Conservation (phyloP, 2,113 vertebrate genomes). For the Rhombomys opimus region DNA sequence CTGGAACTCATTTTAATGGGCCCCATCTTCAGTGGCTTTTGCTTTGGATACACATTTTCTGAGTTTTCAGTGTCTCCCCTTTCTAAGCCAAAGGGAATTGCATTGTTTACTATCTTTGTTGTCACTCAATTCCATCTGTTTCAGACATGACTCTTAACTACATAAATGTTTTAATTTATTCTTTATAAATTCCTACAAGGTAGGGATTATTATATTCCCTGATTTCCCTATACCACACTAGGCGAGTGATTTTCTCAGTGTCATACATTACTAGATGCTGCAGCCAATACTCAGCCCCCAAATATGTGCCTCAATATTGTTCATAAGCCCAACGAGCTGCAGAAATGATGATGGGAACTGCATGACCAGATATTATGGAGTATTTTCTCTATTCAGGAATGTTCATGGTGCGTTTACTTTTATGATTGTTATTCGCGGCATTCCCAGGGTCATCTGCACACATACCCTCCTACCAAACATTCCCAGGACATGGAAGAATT, state of each 20-base stretch:
- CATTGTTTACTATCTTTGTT: background rate
- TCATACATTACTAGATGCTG: background rate
- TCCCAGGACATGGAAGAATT: slow-evolving; percentile 29
- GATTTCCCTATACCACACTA: background rate
- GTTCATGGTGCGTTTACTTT: slow-evolving; percentile 30
- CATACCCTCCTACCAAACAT: background rate
- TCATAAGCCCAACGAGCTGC: background rate
- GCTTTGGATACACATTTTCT: background rate
- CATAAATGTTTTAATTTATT: background rate
- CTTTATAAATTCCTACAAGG: background rate
- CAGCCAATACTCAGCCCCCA: background rate
- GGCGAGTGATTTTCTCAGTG: background rate
- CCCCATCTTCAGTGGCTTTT: background rate
- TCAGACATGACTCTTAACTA: background rate
- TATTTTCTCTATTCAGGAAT: slow-evolving; percentile 8
- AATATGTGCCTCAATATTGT: background rate
- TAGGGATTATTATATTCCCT: background rate
- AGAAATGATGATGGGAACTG: background rate
- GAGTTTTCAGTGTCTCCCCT: background rate
- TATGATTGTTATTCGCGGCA: background rate
- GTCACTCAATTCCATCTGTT: background rate
- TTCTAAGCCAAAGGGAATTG: background rate
- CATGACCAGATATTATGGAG: background rate
- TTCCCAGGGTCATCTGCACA: background rate
- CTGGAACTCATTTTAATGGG: background rate